Percentiles rank a stretch among this genome's conserved stretches.
Evolutionary conservation across 2,113 vertebrate genomes (phyloP).

Genomic region (Heterochromis multidens): DNA sequence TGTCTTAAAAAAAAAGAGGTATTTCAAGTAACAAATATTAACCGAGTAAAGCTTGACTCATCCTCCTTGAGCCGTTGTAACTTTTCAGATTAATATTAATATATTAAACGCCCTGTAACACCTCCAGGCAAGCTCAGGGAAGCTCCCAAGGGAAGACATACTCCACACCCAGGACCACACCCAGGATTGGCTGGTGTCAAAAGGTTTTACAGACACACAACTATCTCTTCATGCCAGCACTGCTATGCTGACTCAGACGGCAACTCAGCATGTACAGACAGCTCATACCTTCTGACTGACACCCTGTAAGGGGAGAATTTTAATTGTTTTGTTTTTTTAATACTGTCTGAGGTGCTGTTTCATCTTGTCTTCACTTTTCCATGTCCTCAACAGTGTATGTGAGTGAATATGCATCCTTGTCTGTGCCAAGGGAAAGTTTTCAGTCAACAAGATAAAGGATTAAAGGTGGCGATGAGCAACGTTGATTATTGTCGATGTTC

Average conservation of each 20-base stretch:
- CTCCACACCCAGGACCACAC: slow-evolving; percentile 44
- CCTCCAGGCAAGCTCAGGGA: not conserved
- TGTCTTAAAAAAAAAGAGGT: not conserved
- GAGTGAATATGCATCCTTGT: not conserved
- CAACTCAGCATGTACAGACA: slow-evolving; percentile 23
- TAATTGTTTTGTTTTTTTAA: slow-evolving; percentile 6
- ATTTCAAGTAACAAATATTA: not conserved
- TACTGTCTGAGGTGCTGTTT: not conserved
- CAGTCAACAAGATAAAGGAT: not conserved
- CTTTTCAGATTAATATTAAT: not conserved
- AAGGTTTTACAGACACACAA: not conserved
- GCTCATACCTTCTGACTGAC: not conserved
- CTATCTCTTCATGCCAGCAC: not conserved
- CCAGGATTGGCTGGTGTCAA: not conserved
- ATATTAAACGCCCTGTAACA: not conserved
- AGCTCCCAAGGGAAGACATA: not conserved
- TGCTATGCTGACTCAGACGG: not conserved
- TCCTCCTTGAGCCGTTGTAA: not conserved
- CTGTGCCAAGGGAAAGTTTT: slow-evolving; percentile 1
- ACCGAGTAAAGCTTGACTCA: not conserved
- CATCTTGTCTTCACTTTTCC: not conserved
- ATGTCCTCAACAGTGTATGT: not conserved
- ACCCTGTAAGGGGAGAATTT: not conserved
- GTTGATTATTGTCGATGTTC: not conserved
- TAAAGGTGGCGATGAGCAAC: not conserved